Evolutionary conservation across 2,113 vertebrate species (phyloP).

Genomic region (Anolis sagrei): DNA sequence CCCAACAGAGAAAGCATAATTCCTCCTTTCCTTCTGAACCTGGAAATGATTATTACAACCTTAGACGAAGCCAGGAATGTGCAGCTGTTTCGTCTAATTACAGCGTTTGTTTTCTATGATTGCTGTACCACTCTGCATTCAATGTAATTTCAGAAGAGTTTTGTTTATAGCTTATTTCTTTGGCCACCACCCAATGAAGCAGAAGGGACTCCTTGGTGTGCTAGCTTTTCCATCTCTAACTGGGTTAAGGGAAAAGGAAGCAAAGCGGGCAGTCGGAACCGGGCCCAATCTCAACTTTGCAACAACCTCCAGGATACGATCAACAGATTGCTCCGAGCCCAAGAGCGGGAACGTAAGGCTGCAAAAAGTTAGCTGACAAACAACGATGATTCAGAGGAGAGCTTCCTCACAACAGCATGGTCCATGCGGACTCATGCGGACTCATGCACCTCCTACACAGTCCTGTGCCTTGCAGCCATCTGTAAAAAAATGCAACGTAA

Average conservation of each 20-base stretch:
- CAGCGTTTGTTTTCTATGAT: neutral
- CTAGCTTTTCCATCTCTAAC: neutral
- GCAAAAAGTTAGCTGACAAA: conserved; percentile 2
- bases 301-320: neutral
- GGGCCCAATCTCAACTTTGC: neutral
- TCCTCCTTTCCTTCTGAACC: neutral
- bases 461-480: conserved; percentile 22
- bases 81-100: neutral
- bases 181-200: neutral
- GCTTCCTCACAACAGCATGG: neutral
- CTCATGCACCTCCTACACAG: conserved; percentile 1
- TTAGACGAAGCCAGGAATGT: neutral
- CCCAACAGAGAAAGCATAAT: neutral
- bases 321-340: conserved; percentile 5
- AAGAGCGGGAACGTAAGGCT: neutral
- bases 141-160: neutral
- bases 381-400: conserved; percentile 17
- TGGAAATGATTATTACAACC: neutral
- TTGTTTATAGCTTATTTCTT: neutral
- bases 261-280: neutral
- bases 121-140: neutral
- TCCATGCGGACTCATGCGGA: conserved; percentile 11
- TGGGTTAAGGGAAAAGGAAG: neutral
- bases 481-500: neutral
- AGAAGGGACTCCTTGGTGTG: neutral